A percentile compares a stretch with the other conserved stretches of the same genome.
Conservation (phyloP, 1,140 invertebrate species). For the Monochamus saltuarius region DNA sequence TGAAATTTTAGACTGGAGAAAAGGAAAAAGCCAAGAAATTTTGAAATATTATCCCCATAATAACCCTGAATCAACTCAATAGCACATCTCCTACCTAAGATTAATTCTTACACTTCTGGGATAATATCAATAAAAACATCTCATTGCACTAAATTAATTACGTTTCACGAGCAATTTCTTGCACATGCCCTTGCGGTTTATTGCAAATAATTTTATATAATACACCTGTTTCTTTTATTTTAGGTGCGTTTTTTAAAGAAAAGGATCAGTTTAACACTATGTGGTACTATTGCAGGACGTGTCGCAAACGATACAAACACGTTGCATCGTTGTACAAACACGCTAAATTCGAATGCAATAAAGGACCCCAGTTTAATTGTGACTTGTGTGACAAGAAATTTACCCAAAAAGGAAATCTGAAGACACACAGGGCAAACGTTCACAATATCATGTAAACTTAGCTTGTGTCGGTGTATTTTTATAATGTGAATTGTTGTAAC, state of each 20-base stretch:
- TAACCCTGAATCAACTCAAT: no score
- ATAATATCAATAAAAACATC: no score
- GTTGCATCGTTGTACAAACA: constrained; percentile 51
- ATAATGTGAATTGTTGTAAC: no score
- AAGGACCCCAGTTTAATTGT: constrained; percentile 34
- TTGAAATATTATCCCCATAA: no score
- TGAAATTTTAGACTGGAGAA: no score
- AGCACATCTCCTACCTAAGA: no score
- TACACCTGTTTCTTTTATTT: background rate
- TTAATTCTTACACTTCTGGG: no score
- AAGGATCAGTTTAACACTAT: no score
- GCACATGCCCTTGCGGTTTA: no score
- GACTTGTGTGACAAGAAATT: constrained; percentile 28
- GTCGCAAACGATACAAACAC: constrained; percentile 38
- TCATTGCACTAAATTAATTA: no score
- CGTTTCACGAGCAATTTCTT: no score
- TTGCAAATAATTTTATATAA: background rate
- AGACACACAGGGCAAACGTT: constrained; percentile 27
- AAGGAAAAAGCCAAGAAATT: no score
- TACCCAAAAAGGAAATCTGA: constrained; percentile 36
- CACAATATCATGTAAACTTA: constrained; percentile 19
- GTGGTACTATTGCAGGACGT: constrained; percentile 25
- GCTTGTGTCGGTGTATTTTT: background rate
- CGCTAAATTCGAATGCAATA: constrained; percentile 53
- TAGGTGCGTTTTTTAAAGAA: background rate